Evolutionary conservation across 2,888 invertebrate species (phyloP).

Genomic region (Amphipoea lucens): DNA sequence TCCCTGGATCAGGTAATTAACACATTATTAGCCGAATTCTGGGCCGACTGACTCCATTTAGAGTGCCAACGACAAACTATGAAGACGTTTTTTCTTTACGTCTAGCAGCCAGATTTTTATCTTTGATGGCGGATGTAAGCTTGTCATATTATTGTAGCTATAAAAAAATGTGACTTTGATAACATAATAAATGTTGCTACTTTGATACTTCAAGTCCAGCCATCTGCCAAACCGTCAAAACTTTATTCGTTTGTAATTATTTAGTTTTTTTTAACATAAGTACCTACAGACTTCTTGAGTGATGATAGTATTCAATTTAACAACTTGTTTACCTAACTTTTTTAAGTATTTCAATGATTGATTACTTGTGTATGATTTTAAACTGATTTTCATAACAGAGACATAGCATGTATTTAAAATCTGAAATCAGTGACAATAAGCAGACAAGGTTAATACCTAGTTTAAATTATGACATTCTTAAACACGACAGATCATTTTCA

Average conservation of each 20-base stretch:
- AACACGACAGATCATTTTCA: not conserved
- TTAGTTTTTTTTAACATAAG: not conserved
- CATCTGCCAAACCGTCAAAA: constrained; percentile 8
- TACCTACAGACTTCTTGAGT: not conserved
- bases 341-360: not conserved
- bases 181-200: not conserved
- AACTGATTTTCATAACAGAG: not conserved
- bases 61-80: not conserved
- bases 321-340: not conserved
- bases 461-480: not conserved
- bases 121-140: not conserved
- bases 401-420: not conserved
- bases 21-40: not conserved
- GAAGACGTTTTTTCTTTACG: not conserved
- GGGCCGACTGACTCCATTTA: not conserved
- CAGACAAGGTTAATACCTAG: not conserved
- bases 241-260: not conserved
- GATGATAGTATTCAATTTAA: not conserved
- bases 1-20: constrained; percentile 79
- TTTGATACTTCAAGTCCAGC: not conserved
- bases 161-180: not conserved
- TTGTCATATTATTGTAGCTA: not conserved
- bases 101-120: constrained; percentile 12
- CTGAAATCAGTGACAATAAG: not conserved
- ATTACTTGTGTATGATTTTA: not conserved